A percentile compares a stretch with the other conserved stretches of the same genome.
These are phyloP conservation scores for Choloepus didactylus DNA, from an alignment of 2,797 vertebrate genomes.

Conservation along the genomic window DNA sequence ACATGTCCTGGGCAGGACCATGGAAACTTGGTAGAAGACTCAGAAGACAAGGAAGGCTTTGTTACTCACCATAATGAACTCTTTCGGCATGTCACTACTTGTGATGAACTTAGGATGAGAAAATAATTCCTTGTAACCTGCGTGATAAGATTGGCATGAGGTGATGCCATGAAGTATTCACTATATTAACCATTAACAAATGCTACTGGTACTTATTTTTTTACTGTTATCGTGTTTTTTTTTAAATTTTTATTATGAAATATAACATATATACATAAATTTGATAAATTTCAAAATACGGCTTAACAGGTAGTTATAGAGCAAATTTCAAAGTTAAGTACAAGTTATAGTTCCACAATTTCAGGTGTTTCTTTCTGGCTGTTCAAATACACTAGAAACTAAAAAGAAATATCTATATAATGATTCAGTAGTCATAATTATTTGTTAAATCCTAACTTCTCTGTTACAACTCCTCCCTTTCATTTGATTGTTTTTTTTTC, in stretches of 20 bases:
- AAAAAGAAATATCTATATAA: too few species aligned
- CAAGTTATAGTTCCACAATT: too few species aligned
- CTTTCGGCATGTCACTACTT: constrained; percentile 73
- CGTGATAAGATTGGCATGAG: constrained; percentile 50
- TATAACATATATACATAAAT: neutral
- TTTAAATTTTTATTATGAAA: neutral
- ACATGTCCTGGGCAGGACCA: neutral
- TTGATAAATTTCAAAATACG: too few species aligned
- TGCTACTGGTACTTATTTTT: neutral
- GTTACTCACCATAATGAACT: constrained; percentile 90
- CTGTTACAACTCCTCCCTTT: too few species aligned
- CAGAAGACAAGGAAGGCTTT: neutral
- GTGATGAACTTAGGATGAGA: constrained; percentile 82
- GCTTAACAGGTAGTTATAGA: too few species aligned
- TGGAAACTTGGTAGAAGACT: neutral
- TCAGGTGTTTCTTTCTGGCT: too few species aligned
- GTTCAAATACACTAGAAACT: too few species aligned
- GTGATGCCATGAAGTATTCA: neutral
- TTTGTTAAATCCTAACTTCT: too few species aligned
- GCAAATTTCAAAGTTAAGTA: too few species aligned
- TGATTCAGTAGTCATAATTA: too few species aligned
- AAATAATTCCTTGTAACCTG: constrained; percentile 91
- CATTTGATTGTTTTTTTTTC: too few species aligned
- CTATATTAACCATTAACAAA: constrained; percentile 24
- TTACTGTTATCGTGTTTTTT: neutral